phyloP scores from a whole-genome alignment of 2,113 vertebrate species.

The Silurus meridionalis region DNA sequence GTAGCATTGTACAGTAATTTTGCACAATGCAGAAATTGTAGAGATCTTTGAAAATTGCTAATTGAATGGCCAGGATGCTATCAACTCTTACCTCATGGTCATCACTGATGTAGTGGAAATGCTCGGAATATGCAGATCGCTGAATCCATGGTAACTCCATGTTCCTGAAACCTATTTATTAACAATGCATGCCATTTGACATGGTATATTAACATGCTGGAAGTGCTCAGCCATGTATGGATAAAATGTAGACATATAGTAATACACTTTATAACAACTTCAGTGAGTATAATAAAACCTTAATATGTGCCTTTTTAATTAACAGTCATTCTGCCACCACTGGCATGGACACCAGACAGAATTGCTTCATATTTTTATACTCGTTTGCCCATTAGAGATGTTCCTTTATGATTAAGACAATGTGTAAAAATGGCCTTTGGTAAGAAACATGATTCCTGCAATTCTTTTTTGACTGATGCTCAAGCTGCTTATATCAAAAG shows the following conservation, averaged over 20 bases:
- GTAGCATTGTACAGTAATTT: background rate
- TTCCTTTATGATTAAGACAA: background rate
- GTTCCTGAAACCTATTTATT: background rate
- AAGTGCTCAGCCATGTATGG: background rate
- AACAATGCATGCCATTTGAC: background rate
- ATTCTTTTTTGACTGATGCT: background rate
- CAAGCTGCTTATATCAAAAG: background rate
- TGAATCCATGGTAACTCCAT: background rate
- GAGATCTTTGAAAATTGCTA: background rate
- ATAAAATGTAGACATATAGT: background rate
- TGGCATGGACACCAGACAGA: background rate
- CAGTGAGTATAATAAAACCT: background rate
- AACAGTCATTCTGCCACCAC: background rate
- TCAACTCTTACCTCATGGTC: background rate
- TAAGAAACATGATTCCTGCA: background rate
- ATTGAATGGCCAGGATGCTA: background rate
- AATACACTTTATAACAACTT: background rate
- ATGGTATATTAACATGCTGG: background rate
- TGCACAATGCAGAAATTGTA: background rate
- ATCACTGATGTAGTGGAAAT: background rate
- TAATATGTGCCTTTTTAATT: background rate
- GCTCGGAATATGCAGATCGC: background rate
- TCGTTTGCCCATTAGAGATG: background rate
- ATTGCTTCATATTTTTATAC: background rate
- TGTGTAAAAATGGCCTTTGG: background rate